These are phyloP conservation scores for Raja brachyura DNA, from an alignment of 2,113 vertebrate genomes.

Conservation along the genomic window DNA sequence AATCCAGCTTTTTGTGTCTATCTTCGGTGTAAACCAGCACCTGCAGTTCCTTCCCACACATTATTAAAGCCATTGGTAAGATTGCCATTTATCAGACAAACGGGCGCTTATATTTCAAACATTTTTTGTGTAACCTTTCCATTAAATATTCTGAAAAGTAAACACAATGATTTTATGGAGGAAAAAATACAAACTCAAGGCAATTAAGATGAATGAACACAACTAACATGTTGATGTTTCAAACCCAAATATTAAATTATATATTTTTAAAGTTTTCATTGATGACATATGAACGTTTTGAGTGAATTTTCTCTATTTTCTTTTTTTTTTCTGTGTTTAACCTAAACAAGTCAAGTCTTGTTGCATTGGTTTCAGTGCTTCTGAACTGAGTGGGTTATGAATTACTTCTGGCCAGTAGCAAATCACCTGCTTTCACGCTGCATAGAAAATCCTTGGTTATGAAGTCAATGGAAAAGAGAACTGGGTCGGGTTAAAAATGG, in stretches of 20 bases:
- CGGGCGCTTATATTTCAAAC: background rate
- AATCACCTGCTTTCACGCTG: background rate
- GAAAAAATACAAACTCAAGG: background rate
- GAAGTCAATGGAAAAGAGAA: background rate
- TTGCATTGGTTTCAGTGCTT: background rate
- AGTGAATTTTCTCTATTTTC: background rate
- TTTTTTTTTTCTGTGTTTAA: background rate
- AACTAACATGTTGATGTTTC: background rate
- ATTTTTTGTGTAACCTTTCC: background rate
- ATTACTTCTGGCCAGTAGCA: background rate
- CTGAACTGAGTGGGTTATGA: background rate
- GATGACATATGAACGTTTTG: background rate
- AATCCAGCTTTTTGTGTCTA: too few relatives aligned
- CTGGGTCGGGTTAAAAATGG: background rate
- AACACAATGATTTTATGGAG: background rate
- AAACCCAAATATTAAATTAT: background rate
- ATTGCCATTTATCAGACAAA: background rate
- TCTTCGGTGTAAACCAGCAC: too few relatives aligned
- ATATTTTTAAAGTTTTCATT: background rate
- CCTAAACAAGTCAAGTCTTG: background rate
- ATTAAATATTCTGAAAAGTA: slow-evolving; percentile 3
- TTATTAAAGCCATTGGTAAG: background rate
- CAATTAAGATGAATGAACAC: background rate
- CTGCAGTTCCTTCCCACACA: too few relatives aligned
- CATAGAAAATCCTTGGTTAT: background rate